phyloP scores from a whole-genome alignment of 2,113 vertebrate genomes.

The human region DNA sequence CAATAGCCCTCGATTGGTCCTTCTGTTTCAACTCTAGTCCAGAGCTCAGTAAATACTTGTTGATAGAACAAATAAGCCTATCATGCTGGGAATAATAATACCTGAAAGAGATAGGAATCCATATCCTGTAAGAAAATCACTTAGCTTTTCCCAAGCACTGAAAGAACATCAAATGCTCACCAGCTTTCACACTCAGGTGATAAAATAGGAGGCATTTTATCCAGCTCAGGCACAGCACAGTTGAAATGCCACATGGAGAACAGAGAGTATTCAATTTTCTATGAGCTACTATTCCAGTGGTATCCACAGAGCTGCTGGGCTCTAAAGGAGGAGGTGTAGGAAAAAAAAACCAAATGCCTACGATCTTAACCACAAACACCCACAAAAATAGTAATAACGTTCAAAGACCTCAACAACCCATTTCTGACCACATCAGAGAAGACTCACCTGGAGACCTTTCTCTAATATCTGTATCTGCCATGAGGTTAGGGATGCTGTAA shows the following conservation, averaged over 20 bases:
- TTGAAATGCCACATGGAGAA: neutral
- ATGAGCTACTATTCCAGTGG: neutral
- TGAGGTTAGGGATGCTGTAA: neutral
- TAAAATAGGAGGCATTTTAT: neutral
- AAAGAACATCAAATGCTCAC: slow-evolving; percentile 5
- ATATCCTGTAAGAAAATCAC: neutral
- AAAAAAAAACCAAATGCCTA: neutral
- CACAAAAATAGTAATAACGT: neutral
- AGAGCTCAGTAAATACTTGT: neutral
- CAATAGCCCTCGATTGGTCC: neutral
- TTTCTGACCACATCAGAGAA: neutral
- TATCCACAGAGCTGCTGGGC: neutral
- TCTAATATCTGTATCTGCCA: neutral
- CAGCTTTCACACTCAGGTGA: neutral
- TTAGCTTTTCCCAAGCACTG: neutral
- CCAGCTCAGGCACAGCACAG: neutral
- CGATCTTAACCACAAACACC: neutral
- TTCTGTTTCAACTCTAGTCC: neutral
- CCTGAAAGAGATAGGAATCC: neutral
- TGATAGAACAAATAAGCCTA: slow-evolving; percentile 20
- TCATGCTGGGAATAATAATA: slow-evolving; percentile 22
- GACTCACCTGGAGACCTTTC: neutral
- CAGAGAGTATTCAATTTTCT: neutral
- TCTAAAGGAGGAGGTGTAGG: neutral
- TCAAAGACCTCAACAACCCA: neutral